Evolutionary conservation across 1,140 invertebrate species (phyloP), one percentile per base, ranked within the genome.

Genomic region (Andrena cerasifolii): DNA sequence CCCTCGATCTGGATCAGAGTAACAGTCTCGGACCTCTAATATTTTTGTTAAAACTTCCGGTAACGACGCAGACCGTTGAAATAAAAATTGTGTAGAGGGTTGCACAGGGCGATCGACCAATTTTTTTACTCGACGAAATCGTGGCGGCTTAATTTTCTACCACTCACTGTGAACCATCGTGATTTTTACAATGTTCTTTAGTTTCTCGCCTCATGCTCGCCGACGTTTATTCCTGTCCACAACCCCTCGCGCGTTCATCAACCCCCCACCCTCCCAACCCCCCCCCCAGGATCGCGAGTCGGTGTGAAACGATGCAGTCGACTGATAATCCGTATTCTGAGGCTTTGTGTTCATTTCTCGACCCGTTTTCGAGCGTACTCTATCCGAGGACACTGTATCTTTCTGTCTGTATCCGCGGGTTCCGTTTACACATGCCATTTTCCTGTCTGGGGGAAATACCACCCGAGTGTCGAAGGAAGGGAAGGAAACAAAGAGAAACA

Each of bases 401-500:
- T 18, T 0, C 36, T 40, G n/a, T 58, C 14, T 36, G 28, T 33
- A 36, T 40, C 31, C 33, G 3, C 31, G n/a, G 43, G 21, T 68
- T 43, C 40, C 51, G 40, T 4, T 14, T 45, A 21, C 24, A 16
- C 18, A 16, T 12, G n/a, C 16, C n/a, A n/a, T 24, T 51, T 40
- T 71, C 14, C 36, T 5, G 36, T 12, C 16, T 6, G 14, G 40
- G 26, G 6, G 7, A 56, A 70, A 72, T 62, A 72, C 31, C 49
- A 79, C 26, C 75, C 74, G 81, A 82, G 61, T 83, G 74, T 82
- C 70, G 81, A 83, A 83, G 58, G 61, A 72, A 83, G 56, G 53
- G 10, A 56, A 56, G 51, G 40, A 67, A 75, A 82, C 36, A 28
- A 72, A 75, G 66, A 75, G 54, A 61, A 65, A 49, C 24, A 21